These are phyloP conservation scores for Ladona fulva DNA, from an alignment of 1,140 invertebrate genomes.

Conservation along the genomic window DNA sequence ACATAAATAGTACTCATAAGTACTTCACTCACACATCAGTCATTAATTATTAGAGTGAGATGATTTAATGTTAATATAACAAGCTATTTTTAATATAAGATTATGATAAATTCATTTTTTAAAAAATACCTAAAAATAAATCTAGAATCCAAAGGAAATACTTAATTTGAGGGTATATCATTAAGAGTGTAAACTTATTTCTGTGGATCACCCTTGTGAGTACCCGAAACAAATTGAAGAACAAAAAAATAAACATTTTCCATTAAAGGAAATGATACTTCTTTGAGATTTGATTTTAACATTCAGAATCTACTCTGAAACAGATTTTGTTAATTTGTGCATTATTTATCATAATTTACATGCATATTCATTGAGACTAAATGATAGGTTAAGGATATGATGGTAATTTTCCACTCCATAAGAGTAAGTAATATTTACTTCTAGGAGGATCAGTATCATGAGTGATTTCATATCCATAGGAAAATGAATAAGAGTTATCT, in stretches of 20 bases:
- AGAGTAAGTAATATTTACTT: no score
- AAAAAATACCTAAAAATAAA: not conserved
- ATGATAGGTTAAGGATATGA: no score
- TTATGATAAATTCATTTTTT: not conserved
- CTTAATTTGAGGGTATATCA: not conserved
- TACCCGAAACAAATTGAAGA: not conserved
- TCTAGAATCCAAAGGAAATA: not conserved
- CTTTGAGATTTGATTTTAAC: not conserved
- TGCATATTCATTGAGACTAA: no score
- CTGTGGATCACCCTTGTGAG: not conserved
- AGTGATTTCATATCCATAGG: no score
- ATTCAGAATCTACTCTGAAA: not conserved
- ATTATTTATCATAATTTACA: no score
- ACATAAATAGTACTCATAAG: not conserved
- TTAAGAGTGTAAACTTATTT: not conserved
- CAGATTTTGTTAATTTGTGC: no score
- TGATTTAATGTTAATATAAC: not conserved
- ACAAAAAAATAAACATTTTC: not conserved
- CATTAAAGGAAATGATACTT: not conserved
- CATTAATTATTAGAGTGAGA: not conserved
- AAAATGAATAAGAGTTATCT: no score
- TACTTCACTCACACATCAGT: not conserved
- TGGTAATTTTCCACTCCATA: no score
- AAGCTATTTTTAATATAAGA: slow-evolving; percentile 5
- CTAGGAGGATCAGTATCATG: no score